Evolutionary conservation across 2,888 invertebrate species (phyloP), one percentile per base, ranked within the genome.

Genomic region (Drosophila pseudotalamancana): DNA sequence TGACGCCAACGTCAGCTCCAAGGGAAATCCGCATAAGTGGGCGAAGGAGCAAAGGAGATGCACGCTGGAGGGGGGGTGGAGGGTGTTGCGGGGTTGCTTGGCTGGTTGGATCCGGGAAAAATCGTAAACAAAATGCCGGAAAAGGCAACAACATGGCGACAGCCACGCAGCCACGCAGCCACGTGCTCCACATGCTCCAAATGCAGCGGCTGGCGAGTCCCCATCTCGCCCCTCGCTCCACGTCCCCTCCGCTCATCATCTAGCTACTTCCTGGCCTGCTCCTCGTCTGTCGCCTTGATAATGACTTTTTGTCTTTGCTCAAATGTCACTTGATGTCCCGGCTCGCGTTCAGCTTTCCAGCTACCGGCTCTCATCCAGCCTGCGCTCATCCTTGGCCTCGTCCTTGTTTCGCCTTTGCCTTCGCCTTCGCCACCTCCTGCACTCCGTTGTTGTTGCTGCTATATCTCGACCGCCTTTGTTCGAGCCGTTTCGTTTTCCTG

Each of bases 81-180:
- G 12, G n/a, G 21, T 3, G 4, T n/a, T n/a, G n/a, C n/a, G 39
- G 8, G 12, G 29, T 14, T 3, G 31, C 16, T 32, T 37, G 34
- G 16, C 18, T 29, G 18, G 11, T 23, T 12, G 27, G 37, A 48
- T 43, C 37, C 45, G 49, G 57, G 57, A 49, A 66, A 68, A 82
- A 84, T 77, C 78, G 87, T 84, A 76, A 83, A 78, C 79, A 84
- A 85, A 84, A 84, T 77, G 83, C 86, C 86, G 87, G 86, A 83
- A 82, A 77, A 82, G 82, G 85, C 78, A 83, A 71, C 76, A 81
- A 72, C 69, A 81, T 87, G 82, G 87, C 86, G 76, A 76, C 86
- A 76, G n/a, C n/a, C n/a, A 55, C n/a, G n/a, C n/a, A n/a, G n/a
- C n/a, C n/a, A 5, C 50, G 34, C 51, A 56, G 23, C 77, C 77